Percentiles rank a stretch among this genome's conserved stretches.
These are phyloP conservation scores for Halcyon badia DNA, from an alignment of 2,797 vertebrate species.

Conservation along the genomic window DNA sequence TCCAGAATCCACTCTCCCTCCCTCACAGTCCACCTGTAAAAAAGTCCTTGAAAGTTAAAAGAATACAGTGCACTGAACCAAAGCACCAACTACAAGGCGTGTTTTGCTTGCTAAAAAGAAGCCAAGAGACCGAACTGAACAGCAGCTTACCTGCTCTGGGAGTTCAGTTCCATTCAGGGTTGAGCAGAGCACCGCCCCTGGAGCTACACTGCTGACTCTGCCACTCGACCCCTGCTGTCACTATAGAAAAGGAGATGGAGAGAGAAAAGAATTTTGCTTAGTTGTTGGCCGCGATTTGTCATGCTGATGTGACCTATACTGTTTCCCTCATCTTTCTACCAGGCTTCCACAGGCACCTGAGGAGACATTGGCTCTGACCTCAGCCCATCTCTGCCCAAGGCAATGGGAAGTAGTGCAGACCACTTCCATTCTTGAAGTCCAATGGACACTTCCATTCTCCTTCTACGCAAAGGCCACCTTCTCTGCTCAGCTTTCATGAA, in stretches of 20 bases:
- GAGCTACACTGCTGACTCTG: not conserved
- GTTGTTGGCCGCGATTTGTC: not conserved
- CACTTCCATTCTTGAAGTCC: no score
- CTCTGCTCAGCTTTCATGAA: not conserved
- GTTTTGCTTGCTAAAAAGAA: not conserved
- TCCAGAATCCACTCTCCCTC: not conserved
- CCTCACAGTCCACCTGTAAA: not conserved
- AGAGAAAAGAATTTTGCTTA: not conserved
- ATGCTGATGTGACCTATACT: accelerated
- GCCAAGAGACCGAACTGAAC: not conserved
- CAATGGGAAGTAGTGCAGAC: not conserved
- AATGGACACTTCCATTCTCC: not conserved
- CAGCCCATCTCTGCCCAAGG: not conserved
- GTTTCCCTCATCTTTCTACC: not conserved
- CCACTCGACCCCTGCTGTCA: not conserved
- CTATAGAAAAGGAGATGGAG: not conserved
- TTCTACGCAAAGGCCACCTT: no score
- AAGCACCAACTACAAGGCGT: not conserved
- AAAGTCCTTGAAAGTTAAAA: not conserved
- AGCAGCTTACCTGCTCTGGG: not conserved
- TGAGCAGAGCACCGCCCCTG: not conserved
- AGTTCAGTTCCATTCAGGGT: not conserved
- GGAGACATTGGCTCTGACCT: not conserved
- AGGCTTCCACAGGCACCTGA: not conserved
- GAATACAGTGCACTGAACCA: not conserved